These are phyloP conservation scores for Acrobasis repandana DNA, from an alignment of 2,888 invertebrate genomes.

Conservation along the genomic window DNA sequence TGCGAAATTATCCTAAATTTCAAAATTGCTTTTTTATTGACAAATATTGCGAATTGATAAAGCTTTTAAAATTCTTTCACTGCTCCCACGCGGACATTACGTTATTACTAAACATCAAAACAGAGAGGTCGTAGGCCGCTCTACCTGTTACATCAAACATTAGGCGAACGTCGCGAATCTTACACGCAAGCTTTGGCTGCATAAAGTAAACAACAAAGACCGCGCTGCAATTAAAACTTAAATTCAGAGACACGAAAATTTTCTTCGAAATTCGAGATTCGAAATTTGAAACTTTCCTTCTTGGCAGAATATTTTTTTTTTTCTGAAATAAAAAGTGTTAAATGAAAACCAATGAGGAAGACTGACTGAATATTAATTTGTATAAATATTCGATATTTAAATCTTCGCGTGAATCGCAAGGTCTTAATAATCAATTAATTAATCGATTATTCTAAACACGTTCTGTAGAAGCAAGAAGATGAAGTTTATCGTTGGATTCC, in stretches of 20 bases:
- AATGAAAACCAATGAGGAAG: background rate
- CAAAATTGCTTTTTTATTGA: background rate
- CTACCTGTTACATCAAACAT: constrained; percentile 17
- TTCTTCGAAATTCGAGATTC: background rate
- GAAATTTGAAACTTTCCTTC: background rate
- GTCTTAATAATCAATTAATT: background rate
- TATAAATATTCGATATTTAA: background rate
- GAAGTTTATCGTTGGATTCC: constrained; percentile 4
- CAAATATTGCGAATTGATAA: background rate
- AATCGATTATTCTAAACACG: background rate
- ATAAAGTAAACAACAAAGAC: background rate
- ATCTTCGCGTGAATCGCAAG: background rate
- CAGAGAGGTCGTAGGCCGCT: constrained; percentile 11
- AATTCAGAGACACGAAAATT: background rate
- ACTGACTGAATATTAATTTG: background rate
- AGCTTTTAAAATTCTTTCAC: background rate
- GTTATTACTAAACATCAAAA: constrained; percentile 1
- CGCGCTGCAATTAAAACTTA: background rate
- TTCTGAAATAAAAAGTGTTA: background rate
- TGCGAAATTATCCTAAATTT: background rate
- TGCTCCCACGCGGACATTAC: background rate
- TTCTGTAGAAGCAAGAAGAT: constrained; percentile 2
- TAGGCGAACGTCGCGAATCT: constrained; percentile 1
- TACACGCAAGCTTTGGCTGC: background rate
- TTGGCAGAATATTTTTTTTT: background rate